These are phyloP conservation scores for Ictalurus furcatus DNA, from an alignment of 2,113 vertebrate species.

Conservation along the genomic window DNA sequence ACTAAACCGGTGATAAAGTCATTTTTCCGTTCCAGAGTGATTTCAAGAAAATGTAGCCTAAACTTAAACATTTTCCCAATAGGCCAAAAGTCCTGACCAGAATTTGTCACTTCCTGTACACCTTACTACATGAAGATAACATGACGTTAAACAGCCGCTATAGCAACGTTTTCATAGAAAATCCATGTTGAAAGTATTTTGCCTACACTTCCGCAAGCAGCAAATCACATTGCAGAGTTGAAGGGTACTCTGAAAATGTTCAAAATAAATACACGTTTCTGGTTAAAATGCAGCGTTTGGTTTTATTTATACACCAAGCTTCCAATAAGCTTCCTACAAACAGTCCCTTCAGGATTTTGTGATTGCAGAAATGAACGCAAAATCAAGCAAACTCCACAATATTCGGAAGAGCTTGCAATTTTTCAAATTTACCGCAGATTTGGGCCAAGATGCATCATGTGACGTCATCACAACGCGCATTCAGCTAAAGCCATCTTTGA, in stretches of 20 bases:
- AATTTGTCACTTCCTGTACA: background rate
- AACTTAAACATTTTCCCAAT: background rate
- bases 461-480: too few species aligned
- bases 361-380: too few species aligned
- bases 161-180: background rate
- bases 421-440: too few species aligned
- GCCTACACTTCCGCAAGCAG: background rate
- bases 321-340: background rate
- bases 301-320: background rate
- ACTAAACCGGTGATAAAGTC: background rate
- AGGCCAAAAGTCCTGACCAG: background rate
- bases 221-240: background rate
- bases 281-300: background rate
- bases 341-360: too few species aligned
- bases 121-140: background rate
- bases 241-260: background rate
- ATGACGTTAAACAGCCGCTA: background rate
- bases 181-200: background rate
- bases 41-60: background rate
- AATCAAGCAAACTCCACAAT: too few species aligned
- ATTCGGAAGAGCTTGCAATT: too few species aligned
- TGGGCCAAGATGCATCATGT: too few species aligned
- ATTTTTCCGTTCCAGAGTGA: background rate
- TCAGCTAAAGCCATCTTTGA: too few species aligned
- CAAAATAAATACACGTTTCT: background rate